Conservation (phyloP, 2,797 vertebrate species). For the Agapornis canus region DNA sequence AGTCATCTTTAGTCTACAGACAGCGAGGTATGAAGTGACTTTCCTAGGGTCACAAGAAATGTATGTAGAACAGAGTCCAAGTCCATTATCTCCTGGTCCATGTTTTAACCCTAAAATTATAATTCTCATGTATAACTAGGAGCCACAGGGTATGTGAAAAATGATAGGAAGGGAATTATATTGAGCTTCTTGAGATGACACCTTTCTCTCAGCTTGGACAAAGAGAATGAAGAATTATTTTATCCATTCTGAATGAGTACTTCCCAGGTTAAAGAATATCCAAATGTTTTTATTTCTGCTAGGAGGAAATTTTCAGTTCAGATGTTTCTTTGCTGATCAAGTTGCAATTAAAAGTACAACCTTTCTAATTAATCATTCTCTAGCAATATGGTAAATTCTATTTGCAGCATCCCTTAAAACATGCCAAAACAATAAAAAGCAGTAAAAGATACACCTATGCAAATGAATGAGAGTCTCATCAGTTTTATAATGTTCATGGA, state of each 20-base stretch:
- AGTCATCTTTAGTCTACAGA: not conserved
- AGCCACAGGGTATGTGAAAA: not conserved
- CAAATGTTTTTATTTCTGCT: not conserved
- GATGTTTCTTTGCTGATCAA: not conserved
- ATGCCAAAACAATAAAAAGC: not conserved
- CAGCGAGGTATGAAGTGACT: not conserved
- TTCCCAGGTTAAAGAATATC: not conserved
- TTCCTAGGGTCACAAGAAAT: not conserved
- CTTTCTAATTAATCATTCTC: not conserved
- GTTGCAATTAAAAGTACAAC: not conserved
- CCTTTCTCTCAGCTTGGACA: not conserved
- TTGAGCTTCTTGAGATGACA: not conserved
- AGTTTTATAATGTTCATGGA: not conserved
- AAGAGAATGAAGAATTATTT: not conserved
- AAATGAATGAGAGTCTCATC: not conserved
- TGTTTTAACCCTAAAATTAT: not conserved
- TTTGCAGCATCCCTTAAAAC: not conserved
- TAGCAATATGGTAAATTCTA: not conserved
- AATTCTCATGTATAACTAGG: not conserved
- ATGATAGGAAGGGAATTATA: not conserved
- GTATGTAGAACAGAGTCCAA: not conserved
- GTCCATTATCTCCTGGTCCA: not conserved
- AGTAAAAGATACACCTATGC: not conserved
- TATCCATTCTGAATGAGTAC: not conserved
- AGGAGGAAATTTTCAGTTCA: not conserved